phyloP scores from a whole-genome alignment of 2,113 vertebrate genomes.

The Silurus meridionalis region DNA sequence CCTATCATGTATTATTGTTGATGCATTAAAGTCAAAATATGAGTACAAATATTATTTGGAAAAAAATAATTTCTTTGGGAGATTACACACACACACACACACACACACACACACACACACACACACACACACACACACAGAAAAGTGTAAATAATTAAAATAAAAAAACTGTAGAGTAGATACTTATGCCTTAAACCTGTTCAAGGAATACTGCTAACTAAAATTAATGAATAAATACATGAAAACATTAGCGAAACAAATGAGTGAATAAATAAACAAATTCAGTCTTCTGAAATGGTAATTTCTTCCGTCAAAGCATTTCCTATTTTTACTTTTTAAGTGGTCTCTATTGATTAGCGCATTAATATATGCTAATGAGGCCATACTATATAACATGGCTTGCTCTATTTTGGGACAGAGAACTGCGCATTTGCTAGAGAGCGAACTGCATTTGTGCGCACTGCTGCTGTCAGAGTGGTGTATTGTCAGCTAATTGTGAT shows the following conservation, averaged over 20 bases:
- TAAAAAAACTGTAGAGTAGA: too few relatives aligned
- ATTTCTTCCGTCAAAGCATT: neutral
- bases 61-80: neutral
- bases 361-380: neutral
- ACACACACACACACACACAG: too few relatives aligned
- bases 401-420: neutral
- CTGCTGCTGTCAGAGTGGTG: neutral
- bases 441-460: neutral
- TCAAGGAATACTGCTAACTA: neutral
- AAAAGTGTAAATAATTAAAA: too few relatives aligned
- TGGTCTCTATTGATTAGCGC: neutral
- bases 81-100: too few relatives aligned
- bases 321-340: neutral
- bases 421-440: neutral
- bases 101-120: too few relatives aligned
- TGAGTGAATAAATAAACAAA: neutral
- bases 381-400: neutral
- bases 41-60: neutral
- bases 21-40: neutral
- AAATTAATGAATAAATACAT: neutral
- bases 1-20: neutral
- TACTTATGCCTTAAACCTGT: neutral
- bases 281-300: neutral
- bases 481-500: constrained; percentile 37
- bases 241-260: neutral